phyloP scores from a whole-genome alignment of 92 coral and sea anemone species.

The Porites cylindrica region DNA sequence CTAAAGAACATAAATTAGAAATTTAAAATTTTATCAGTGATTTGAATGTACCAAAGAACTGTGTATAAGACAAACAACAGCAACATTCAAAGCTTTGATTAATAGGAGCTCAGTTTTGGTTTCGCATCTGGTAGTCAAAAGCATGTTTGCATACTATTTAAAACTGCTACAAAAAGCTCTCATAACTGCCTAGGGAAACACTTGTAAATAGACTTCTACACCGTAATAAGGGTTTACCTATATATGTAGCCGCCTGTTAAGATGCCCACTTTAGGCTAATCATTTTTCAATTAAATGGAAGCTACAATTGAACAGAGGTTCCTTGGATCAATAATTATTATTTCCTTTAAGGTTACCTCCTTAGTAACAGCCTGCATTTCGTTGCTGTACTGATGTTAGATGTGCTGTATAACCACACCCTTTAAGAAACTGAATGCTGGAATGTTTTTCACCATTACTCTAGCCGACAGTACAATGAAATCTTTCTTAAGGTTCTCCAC shows the following conservation, averaged over 20 bases:
- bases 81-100: constrained; percentile 32
- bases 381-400: constrained; percentile 56
- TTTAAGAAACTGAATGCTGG: constrained; percentile 45
- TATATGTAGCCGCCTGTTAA: constrained; percentile 1
- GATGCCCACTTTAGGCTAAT: constrained; percentile 16
- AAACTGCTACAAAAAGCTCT: constrained; percentile 32
- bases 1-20: constrained; percentile 35
- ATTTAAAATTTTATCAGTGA: constrained; percentile 22
- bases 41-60: constrained; percentile 24
- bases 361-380: constrained; percentile 39
- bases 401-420: constrained; percentile 40
- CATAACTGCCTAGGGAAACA: constrained; percentile 24
- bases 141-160: constrained; percentile 23
- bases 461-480: constrained; percentile 32
- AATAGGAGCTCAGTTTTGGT: constrained; percentile 19
- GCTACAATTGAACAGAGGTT: constrained; percentile 25
- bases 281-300: constrained; percentile 25
- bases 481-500: constrained; percentile 34
- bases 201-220: constrained; percentile 22
- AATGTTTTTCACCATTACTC: constrained; percentile 34
- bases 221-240: constrained; percentile 7
- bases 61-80: constrained; percentile 6
- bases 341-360: constrained; percentile 40
- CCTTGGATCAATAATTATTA: constrained; percentile 15
- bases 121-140: constrained; percentile 28